These are phyloP conservation scores for Amiota mariae DNA, from an alignment of 2,888 invertebrate genomes.

Conservation along the genomic window DNA sequence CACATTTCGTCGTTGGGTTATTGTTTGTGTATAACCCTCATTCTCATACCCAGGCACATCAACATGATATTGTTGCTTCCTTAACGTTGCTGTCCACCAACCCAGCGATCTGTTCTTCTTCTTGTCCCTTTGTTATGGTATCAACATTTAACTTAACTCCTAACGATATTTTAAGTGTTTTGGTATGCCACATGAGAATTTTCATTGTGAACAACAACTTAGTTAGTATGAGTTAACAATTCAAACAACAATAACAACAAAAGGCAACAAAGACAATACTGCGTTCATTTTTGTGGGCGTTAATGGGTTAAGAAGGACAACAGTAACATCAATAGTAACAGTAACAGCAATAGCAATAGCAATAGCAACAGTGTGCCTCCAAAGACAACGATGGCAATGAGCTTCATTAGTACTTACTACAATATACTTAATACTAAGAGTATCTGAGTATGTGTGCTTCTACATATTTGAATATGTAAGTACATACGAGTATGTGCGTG, in stretches of 20 bases:
- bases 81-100: conserved; percentile 34
- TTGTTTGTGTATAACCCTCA: not conserved
- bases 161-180: conserved; percentile 66
- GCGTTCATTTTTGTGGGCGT: conserved; percentile 24
- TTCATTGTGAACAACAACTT: conserved; percentile 36
- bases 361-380: conserved; percentile 5
- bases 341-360: not conserved
- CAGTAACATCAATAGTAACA: not conserved
- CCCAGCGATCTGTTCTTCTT: too few species aligned
- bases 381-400: conserved; percentile 47
- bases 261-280: not conserved
- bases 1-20: conserved; percentile 59
- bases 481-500: not conserved
- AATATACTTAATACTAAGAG: too few species aligned
- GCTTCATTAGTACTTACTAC: conserved; percentile 59
- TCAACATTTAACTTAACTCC: conserved; percentile 60
- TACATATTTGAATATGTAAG: not conserved
- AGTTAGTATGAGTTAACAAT: conserved; percentile 54
- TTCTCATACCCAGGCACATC: not conserved
- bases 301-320: not conserved
- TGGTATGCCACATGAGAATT: conserved; percentile 47
- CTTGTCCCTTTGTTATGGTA: conserved; percentile 42
- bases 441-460: conserved; percentile 5
- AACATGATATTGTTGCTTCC: not conserved
- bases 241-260: conserved; percentile 37